Evolutionary conservation across 2,888 invertebrate genomes (phyloP), one percentile per base, ranked within the genome.

Genomic region (Cynaeus angustus): DNA sequence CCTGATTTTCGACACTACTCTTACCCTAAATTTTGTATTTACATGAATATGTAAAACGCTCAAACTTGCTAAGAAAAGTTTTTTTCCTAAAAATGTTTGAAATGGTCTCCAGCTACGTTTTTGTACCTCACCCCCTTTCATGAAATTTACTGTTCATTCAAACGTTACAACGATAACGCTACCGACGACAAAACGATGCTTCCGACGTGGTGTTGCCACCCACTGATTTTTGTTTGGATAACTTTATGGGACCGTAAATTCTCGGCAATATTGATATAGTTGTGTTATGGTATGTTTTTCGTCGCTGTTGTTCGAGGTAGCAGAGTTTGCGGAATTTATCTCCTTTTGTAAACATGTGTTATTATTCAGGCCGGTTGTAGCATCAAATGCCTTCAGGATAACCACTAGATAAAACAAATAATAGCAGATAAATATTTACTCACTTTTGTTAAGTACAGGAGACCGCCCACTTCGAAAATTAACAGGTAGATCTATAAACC

Each of bases 141-240:
- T 59, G 52, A 59, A 69, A 65, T 66, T 70, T 61, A n/a, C 61
- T 70, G 70, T 66, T 59, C 70, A 12, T 59, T 66, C 59, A 48
- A 28, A 70, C 66, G 66, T 70, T 66, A 61, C 66, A 66, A 45
- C 58, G 66, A 70, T 66, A 70, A 66, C 59, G 52, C 65, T 13
- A 33, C 8, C 59, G 43, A 61, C 66, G 62, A 68, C 68, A 68
- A 61, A 68, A 68, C 52, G 67, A 21, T 37, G 67, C 59, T 67
- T 59, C 67, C 67, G 67, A 58, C 52, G 38, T 48, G 62, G 38
- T 45, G 65, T 30, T 65, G 26, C 28, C 56, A 66, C 46, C 66
- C 56, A 53, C 64, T 56, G 56, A 66, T 66, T 66, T 53, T 66
- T 66, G 56, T 56, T 45, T 56, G 56, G 56, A 66, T 56, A 66